Base-by-base conservation (phyloP, 2,888 invertebrate genomes). In the Drosophila anomelani region DNA sequence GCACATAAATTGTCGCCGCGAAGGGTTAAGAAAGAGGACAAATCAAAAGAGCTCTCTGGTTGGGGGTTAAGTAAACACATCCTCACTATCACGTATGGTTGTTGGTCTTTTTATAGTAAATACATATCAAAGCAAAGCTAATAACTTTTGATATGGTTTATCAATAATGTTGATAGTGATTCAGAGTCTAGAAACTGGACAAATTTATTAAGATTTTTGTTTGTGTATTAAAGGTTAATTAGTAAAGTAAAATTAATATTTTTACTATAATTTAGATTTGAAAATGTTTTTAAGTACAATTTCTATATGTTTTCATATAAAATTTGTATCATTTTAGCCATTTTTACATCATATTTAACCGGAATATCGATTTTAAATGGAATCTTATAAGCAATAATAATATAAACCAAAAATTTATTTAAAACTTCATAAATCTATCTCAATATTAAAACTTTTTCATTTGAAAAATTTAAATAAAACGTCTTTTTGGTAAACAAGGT, bases 11-110 rank as follows among this genome's bases (percentile, higher is more conserved):
- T 43, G 60, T 39, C n/a, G n/a, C 9, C 46, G 39, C 43, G 13
- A 36, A 29, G 47, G 41, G 55, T 47, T 68, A 67, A 68, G 67
- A 68, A 67, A 41, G 39, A 67, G 67, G 39, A 23, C 53, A 46
- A 46, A 53, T 64, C 66, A 53, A 44, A 51, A 44, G 29, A 38
- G 32, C 9, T n/a, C 10, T n/a, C 23, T 9, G 34, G 15, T 20
- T 8, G 49, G 57, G 43, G 44, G n/a, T 23, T 43, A 47, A 47
- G n/a, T 46, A 61, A 44, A 17, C 10, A 51, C 51, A 51, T 51
- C 51, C 34, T 34, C 34, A 20, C 34, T 34, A 51, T 51, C 26
- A 4, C 15, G 26, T 23, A 39, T 26, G 15, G 26, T 59, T 59
- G 9, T n/a, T n/a, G n/a, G 10, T 47, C 9, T 46, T 3, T 2